Evolutionary conservation across 2,888 invertebrate species (phyloP).

Genomic region (Cataglyphis livida): DNA sequence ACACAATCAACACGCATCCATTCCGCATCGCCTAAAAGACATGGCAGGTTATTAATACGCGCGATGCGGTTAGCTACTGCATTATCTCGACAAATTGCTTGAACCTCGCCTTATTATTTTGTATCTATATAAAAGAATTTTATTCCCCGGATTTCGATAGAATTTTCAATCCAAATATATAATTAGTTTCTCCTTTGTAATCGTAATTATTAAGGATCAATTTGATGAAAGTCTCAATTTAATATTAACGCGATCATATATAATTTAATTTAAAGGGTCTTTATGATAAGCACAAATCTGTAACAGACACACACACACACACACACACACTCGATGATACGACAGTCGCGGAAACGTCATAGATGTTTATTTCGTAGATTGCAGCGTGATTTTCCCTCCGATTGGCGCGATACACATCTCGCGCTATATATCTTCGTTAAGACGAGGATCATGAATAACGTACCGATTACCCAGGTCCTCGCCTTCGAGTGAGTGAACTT

Average conservation of each 20-base stretch:
- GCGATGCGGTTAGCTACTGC: too few species aligned
- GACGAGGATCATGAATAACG: constrained; percentile 36
- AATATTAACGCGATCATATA: not conserved
- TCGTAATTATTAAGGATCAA: not conserved
- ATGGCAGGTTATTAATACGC: not conserved
- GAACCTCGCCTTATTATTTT: not conserved
- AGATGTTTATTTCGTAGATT: not conserved
- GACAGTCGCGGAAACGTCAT: not conserved
- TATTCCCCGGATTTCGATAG: not conserved
- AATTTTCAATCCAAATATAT: not conserved
- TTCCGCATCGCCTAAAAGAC: constrained; percentile 7
- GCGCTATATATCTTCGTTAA: constrained; percentile 25
- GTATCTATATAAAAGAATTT: not conserved
- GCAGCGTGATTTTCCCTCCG: not conserved
- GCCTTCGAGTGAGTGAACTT: constrained; percentile 46
- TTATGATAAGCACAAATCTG: not conserved
- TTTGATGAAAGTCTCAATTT: not conserved
- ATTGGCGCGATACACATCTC: constrained; percentile 19
- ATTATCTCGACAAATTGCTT: not conserved
- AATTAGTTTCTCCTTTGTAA: not conserved
- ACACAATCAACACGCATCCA: not conserved
- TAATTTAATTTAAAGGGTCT: not conserved
- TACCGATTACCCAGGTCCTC: constrained; percentile 34
- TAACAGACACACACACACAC: not conserved
- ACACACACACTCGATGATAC: not conserved